These are phyloP conservation scores for Drosophila ficusphila DNA, from an alignment of 1,140 invertebrate species.

Conservation along the genomic window DNA sequence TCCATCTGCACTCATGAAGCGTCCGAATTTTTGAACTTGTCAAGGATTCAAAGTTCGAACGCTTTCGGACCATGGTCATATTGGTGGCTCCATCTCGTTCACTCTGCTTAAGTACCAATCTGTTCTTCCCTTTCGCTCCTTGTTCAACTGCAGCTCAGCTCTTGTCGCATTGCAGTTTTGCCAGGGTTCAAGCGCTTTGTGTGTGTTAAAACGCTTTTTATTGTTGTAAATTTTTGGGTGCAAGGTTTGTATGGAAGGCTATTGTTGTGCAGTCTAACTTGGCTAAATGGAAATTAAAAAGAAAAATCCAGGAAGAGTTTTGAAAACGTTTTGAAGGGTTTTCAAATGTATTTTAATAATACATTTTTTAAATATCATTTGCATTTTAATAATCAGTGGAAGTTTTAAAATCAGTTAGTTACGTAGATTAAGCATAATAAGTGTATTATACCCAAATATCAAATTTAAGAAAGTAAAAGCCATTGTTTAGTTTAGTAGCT, in stretches of 20 bases:
- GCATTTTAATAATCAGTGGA: too few relatives aligned
- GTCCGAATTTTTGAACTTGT: constrained; percentile 43
- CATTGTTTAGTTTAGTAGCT: background rate
- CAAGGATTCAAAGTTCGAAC: constrained; percentile 57
- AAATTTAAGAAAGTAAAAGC: too few relatives aligned
- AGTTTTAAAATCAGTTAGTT: too few relatives aligned
- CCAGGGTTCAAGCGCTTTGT: constrained; percentile 67
- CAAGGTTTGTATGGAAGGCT: constrained; percentile 4
- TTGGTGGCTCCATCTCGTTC: constrained; percentile 8
- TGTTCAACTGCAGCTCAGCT: constrained; percentile 41
- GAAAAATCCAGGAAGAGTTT: too few relatives aligned
- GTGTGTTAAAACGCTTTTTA: constrained; percentile 73
- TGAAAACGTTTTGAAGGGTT: too few relatives aligned
- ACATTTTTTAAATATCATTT: background rate
- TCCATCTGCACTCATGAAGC: background rate
- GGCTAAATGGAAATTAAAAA: background rate
- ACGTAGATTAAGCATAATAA: too few relatives aligned
- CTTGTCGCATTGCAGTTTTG: constrained; percentile 75
- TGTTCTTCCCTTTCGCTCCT: constrained; percentile 2
- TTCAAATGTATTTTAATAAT: too few relatives aligned
- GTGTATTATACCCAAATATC: too few relatives aligned
- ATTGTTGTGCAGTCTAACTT: constrained; percentile 13
- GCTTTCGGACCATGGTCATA: constrained; percentile 37
- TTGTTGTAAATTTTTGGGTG: constrained; percentile 73
- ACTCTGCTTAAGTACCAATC: background rate